Evolutionary conservation across 64 coral and sea anemone species (phyloP).

Genomic region (Actinia tenebrosa): DNA sequence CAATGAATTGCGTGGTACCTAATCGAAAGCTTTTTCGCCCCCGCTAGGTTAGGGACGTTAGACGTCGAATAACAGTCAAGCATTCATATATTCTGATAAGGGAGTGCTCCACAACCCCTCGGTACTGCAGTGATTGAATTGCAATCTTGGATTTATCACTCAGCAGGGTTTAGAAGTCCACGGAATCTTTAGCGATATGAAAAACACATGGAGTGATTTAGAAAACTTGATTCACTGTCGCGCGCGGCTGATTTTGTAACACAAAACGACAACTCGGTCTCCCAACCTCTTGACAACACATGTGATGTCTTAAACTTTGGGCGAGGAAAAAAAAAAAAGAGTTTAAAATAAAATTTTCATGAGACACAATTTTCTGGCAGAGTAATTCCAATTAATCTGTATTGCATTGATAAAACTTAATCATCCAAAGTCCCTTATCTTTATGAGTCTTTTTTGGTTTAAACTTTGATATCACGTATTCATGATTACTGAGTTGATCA

Average conservation of each 20-base stretch:
- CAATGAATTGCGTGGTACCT: background rate
- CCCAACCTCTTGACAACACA: background rate
- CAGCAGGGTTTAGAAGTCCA: constrained; percentile 1
- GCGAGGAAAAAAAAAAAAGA: background rate
- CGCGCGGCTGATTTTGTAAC: background rate
- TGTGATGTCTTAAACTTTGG: background rate
- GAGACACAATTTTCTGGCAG: background rate
- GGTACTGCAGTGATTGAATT: background rate
- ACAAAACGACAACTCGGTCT: background rate
- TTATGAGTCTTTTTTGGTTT: background rate
- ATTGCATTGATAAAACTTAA: background rate
- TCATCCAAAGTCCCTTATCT: background rate
- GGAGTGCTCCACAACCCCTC: background rate
- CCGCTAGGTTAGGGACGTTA: background rate
- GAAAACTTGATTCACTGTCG: background rate
- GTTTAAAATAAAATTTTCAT: background rate
- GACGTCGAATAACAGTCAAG: background rate
- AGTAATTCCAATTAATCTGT: background rate
- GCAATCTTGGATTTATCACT: background rate
- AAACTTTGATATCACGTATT: background rate
- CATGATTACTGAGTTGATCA: background rate
- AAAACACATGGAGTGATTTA: background rate
- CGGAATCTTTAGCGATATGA: background rate
- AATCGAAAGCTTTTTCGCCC: background rate
- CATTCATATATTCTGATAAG: background rate